phyloP scores from a whole-genome alignment of 1,140 invertebrate genomes.

The Drosophila melanica region DNA sequence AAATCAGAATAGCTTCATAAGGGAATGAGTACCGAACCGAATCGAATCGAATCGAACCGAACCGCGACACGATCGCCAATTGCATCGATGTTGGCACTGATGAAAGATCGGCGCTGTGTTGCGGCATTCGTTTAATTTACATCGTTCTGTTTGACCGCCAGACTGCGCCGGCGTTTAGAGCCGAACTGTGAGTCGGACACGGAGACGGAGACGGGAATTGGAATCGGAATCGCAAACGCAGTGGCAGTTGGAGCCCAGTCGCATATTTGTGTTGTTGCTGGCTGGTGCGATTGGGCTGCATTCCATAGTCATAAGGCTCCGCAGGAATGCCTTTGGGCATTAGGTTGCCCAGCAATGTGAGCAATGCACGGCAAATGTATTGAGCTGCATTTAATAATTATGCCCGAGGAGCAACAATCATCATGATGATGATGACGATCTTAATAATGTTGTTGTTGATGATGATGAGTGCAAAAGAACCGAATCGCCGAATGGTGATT shows the following conservation, averaged over 20 bases:
- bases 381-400: slow-evolving; percentile 83
- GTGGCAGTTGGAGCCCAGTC: slow-evolving; percentile 21
- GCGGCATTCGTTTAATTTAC: slow-evolving; percentile 78
- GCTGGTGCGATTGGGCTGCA: slow-evolving; percentile 76
- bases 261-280: slow-evolving; percentile 49
- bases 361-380: slow-evolving; percentile 77
- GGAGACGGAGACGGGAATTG: neutral
- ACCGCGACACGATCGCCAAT: slow-evolving; percentile 19
- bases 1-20: slow-evolving; percentile 67
- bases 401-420: slow-evolving; percentile 12
- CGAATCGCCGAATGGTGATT: slow-evolving; percentile 44
- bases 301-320: slow-evolving; percentile 78
- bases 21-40: neutral
- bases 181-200: slow-evolving; percentile 5
- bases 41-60: slow-evolving; percentile 1
- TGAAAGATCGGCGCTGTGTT: slow-evolving; percentile 76
- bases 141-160: slow-evolving; percentile 61
- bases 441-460: slow-evolving; percentile 3
- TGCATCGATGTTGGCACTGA: slow-evolving; percentile 49
- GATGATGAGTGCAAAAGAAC: slow-evolving; percentile 25
- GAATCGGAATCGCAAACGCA: no score
- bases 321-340: slow-evolving; percentile 73
- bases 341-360: slow-evolving; percentile 70
- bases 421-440: slow-evolving; percentile 1
- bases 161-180: slow-evolving; percentile 77